phyloP scores from a whole-genome alignment of 2,888 invertebrate genomes.

The Epinotia ramella region DNA sequence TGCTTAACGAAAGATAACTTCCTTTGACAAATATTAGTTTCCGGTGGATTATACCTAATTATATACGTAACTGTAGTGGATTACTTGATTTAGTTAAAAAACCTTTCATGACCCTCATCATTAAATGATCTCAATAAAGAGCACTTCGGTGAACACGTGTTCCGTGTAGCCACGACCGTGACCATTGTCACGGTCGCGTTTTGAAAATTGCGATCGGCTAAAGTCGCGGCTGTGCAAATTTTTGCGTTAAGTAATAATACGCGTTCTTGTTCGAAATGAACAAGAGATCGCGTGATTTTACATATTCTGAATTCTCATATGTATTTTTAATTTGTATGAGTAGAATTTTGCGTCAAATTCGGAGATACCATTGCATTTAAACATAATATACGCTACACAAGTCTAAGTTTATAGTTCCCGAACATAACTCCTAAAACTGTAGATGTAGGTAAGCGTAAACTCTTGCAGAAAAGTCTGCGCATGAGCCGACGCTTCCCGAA shows the following conservation, averaged over 20 bases:
- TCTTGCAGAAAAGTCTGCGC: background rate
- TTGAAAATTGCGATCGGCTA: slow-evolving; percentile 5
- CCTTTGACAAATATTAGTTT: too few relatives aligned
- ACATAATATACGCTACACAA: background rate
- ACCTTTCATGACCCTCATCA: background rate
- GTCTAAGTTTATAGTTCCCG: too few relatives aligned
- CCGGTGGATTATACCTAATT: too few relatives aligned
- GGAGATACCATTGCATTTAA: background rate
- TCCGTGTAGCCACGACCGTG: slow-evolving; percentile 6
- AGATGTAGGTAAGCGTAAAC: background rate
- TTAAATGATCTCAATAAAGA: slow-evolving; percentile 6
- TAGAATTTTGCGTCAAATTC: too few relatives aligned
- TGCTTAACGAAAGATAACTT: too few relatives aligned
- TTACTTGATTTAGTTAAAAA: background rate
- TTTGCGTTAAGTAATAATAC: background rate
- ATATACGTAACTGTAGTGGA: too few relatives aligned
- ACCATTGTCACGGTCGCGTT: background rate
- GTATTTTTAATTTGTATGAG: too few relatives aligned
- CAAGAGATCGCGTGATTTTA: too few relatives aligned
- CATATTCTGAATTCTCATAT: too few relatives aligned
- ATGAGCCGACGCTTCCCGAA: background rate
- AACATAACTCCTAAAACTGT: background rate
- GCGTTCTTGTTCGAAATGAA: background rate
- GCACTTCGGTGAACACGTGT: background rate
- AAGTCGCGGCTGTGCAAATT: slow-evolving; percentile 30